These are phyloP conservation scores for Andrena cerasifolii DNA, from an alignment of 1,140 invertebrate genomes.

Conservation along the genomic window DNA sequence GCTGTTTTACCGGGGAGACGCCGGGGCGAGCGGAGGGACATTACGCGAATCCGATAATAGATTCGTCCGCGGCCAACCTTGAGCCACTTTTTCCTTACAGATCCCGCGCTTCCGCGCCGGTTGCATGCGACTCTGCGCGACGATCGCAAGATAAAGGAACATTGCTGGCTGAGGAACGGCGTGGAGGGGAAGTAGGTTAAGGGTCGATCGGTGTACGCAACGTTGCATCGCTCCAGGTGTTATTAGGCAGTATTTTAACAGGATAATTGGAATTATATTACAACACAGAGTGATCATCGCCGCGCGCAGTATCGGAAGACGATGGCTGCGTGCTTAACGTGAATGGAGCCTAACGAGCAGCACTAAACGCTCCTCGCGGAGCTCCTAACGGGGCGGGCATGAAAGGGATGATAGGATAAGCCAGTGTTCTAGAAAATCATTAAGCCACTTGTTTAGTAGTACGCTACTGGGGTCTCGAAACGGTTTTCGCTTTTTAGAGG, in stretches of 20 bases:
- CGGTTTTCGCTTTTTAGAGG: background rate
- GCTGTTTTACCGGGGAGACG: background rate
- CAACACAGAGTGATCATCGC: no score
- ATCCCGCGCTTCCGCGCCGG: background rate
- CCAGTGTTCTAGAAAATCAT: background rate
- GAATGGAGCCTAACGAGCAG: background rate
- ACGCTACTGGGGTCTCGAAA: background rate
- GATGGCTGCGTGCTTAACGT: no score
- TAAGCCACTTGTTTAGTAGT: slow-evolving; percentile 12
- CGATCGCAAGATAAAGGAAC: slow-evolving; percentile 9
- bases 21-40: no score
- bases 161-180: background rate
- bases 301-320: no score
- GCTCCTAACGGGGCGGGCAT: background rate
- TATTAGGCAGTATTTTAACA: no score
- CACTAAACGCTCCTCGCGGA: background rate
- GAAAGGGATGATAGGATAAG: background rate
- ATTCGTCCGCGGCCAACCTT: background rate
- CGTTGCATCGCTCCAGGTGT: background rate
- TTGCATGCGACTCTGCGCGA: background rate
- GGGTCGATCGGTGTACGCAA: background rate
- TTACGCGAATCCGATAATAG: background rate
- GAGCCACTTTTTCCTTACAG: background rate
- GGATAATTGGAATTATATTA: no score
- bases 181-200: background rate